These are phyloP conservation scores for Papilio polyxenes DNA, from an alignment of 1,140 invertebrate species.

Conservation along the genomic window DNA sequence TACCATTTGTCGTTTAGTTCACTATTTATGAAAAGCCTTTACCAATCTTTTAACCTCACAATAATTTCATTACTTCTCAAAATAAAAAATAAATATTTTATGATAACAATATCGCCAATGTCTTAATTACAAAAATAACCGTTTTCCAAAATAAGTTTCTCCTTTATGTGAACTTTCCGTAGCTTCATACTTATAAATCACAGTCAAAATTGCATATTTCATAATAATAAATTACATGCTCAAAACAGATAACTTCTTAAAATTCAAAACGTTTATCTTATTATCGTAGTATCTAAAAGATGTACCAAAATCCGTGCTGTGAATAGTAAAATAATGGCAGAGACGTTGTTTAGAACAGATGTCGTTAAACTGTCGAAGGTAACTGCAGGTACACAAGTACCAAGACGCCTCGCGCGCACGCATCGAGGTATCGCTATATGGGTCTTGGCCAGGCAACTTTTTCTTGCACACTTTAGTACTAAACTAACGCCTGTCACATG, in stretches of 20 bases:
- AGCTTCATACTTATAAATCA: not conserved
- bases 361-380: constrained; percentile 57
- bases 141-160: not conserved
- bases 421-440: constrained; percentile 68
- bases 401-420: constrained; percentile 65
- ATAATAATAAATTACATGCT: not conserved
- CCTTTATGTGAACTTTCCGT: not conserved
- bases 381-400: constrained; percentile 54
- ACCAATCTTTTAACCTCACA: no score
- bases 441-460: constrained; percentile 80
- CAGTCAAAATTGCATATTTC: not conserved
- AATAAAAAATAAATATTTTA: no score
- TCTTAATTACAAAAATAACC: no score
- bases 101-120: no score
- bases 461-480: constrained; percentile 71
- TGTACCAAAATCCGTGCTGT: constrained; percentile 25
- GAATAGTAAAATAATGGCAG: constrained; percentile 30
- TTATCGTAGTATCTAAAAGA: constrained; percentile 25
- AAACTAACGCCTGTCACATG: constrained; percentile 69
- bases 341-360: constrained; percentile 47
- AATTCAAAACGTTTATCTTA: constrained; percentile 10
- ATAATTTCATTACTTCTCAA: no score
- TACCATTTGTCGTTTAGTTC: no score
- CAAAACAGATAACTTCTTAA: not conserved
- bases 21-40: no score